phyloP scores from a whole-genome alignment of 1,140 invertebrate genomes.

The Papilio dardanus region DNA sequence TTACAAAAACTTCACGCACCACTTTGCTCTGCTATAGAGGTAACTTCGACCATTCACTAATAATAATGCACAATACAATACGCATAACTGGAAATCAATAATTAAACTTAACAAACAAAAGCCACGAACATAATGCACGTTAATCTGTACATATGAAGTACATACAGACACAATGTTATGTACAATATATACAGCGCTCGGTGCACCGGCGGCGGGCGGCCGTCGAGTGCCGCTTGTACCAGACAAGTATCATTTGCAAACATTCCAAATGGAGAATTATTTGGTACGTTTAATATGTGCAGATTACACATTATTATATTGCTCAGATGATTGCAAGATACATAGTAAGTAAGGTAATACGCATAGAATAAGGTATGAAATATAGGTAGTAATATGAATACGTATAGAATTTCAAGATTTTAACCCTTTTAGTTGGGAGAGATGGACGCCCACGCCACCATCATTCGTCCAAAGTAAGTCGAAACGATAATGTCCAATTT shows the following conservation, averaged over 20 bases:
- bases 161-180: not conserved
- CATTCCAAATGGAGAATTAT: constrained; percentile 19
- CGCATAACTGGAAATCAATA: not conserved
- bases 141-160: not conserved
- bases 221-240: not conserved
- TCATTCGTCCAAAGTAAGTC: not conserved
- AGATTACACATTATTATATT: not conserved
- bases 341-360: not conserved
- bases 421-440: not conserved
- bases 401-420: not conserved
- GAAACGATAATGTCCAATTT: not conserved
- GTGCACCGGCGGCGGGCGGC: not conserved
- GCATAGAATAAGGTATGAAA: no score
- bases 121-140: not conserved
- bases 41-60: not conserved
- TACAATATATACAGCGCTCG: not conserved
- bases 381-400: not conserved
- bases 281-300: not conserved
- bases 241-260: constrained; percentile 31
- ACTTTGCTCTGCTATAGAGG: not conserved
- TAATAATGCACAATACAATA: constrained; percentile 1
- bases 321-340: not conserved
- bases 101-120: not conserved
- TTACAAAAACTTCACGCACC: not conserved
- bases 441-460: not conserved